Conservation (phyloP, 2,797 vertebrate species). For the Enteromius mattozi region DNA sequence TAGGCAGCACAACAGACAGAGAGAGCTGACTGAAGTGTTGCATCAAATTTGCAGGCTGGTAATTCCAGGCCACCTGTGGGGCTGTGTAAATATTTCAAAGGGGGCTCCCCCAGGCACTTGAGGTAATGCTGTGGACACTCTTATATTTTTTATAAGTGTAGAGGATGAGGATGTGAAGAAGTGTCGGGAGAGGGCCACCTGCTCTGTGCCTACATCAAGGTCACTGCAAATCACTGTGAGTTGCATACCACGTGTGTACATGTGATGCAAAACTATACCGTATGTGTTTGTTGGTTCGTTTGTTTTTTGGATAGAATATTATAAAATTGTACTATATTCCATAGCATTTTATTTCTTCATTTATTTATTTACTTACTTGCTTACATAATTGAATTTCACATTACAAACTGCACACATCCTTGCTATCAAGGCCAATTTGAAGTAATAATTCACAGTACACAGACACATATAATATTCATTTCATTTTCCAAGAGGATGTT, state of each 20-base stretch:
- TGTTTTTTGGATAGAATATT: background rate
- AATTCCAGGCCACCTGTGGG: conserved; percentile 45
- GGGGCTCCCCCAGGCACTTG: conserved; percentile 13
- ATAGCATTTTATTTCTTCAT: background rate
- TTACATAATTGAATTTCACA: background rate
- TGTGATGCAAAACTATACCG: background rate
- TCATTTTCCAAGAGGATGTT: background rate
- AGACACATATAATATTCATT: background rate
- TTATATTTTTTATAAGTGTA: conserved; percentile 9
- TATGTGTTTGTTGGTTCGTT: too few relatives aligned
- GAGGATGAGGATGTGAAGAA: background rate
- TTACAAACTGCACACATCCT: background rate
- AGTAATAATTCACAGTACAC: background rate
- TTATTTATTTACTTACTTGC: background rate
- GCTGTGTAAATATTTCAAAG: conserved; percentile 34
- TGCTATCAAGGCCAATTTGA: background rate
- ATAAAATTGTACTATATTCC: background rate
- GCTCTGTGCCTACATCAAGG: background rate
- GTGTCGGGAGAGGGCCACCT: background rate
- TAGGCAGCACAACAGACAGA: conserved; percentile 24
- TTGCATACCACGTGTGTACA: background rate
- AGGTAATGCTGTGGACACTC: conserved; percentile 3
- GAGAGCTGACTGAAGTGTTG: conserved; percentile 28
- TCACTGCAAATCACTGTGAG: too few relatives aligned
- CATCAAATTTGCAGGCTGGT: conserved; percentile 28